Evolutionary conservation across 2,888 invertebrate genomes (phyloP), one percentile per base, ranked within the genome.

Genomic region (Balanococcus diminutus): DNA sequence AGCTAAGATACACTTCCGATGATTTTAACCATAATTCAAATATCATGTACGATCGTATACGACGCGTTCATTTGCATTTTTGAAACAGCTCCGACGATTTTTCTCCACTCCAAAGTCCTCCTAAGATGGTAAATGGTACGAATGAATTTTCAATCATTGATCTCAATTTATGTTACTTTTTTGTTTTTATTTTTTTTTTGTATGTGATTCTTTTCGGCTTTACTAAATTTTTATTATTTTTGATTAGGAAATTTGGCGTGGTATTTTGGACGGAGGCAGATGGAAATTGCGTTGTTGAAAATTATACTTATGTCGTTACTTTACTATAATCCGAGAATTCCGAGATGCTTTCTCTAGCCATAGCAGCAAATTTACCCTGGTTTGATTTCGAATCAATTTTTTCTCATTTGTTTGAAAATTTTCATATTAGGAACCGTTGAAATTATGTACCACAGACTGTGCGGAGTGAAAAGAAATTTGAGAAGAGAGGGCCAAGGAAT

Each of bases 81-180:
- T 46, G 46, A 46, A 46, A 46, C n/a, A 16, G 46, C n/a, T 46
- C 46, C 16, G 72, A 25, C 36, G 46, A 42, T 82, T 42, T 46
- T 82, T 82, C n/a, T n/a, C 46, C n/a, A 46, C n/a, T n/a, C 4
- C n/a, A n/a, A 36, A 36, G n/a, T n/a, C n/a, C n/a, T 81, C n/a
- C n/a, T 1, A n/a, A 28, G 28, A 82, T 51, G 42, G 8, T 51
- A 28, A 28, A 42, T 46, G 42, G 42, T n/a, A 16, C 46, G 28
- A 82, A 82, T n/a, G 39, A 72, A 72, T 31, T 72, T 72, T 72
- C 31, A 72, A 72, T 72, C 32, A 72, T 72, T 72, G 72, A 72
- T 72, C 72, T 72, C 72, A 72, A 72, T 72, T 72, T 31, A 72
- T 72, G 72, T 72, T 72, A 72, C 72, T 72, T 5, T 72, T 67